These are phyloP conservation scores for Eriocheir sinensis DNA, from an alignment of 1,140 invertebrate species.

Conservation along the genomic window DNA sequence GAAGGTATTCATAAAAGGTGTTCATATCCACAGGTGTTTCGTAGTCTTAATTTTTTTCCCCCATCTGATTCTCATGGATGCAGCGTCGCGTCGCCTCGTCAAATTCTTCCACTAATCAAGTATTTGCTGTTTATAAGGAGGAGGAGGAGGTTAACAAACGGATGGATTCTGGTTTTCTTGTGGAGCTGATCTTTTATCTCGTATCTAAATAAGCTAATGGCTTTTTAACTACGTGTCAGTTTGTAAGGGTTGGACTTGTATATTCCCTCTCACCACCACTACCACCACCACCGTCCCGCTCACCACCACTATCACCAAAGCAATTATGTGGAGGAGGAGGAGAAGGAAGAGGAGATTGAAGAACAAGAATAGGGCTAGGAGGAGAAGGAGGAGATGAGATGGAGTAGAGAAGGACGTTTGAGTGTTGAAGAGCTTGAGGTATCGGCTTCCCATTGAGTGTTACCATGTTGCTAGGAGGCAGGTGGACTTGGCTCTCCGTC, in stretches of 20 bases:
- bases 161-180: neutral
- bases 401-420: neutral
- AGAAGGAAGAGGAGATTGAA: constrained; percentile 2
- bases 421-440: neutral
- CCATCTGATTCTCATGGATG: neutral
- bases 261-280: neutral
- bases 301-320: neutral
- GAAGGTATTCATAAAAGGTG: too few species aligned
- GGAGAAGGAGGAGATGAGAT: constrained; percentile 2
- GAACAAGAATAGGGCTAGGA: too few species aligned
- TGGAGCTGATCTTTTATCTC: neutral
- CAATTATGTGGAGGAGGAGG: neutral
- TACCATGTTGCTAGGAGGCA: constrained; percentile 16
- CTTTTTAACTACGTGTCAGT: neutral
- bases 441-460: constrained; percentile 41
- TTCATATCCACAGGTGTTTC: constrained; percentile 23
- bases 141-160: neutral
- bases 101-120: neutral
- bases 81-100: neutral
- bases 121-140: neutral
- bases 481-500: neutral
- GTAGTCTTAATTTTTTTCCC: too few species aligned
- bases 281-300: neutral
- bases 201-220: constrained; percentile 12
- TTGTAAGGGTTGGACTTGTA: neutral